Evolutionary conservation across 2,797 vertebrate genomes (phyloP).

Genomic region (Zonotrichia albicollis): DNA sequence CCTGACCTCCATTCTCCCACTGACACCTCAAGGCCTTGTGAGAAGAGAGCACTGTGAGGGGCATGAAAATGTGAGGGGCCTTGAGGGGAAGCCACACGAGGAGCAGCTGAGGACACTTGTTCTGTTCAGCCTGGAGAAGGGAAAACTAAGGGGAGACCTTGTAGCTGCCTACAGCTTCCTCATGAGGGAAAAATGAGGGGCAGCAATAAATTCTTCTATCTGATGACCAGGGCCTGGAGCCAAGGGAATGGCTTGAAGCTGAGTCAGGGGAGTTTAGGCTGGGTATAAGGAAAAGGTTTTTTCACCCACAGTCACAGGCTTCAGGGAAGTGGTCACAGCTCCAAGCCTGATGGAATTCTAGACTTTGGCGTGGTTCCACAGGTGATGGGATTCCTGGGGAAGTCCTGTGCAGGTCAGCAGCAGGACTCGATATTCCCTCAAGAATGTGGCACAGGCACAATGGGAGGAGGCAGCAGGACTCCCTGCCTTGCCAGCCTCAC

Average conservation of each 20-base stretch:
- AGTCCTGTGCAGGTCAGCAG: neutral
- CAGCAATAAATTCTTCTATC: neutral
- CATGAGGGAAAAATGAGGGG: neutral
- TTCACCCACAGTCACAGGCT: neutral
- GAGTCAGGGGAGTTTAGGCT: neutral
- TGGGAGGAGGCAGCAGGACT: neutral
- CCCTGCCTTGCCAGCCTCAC: rapidly evolving
- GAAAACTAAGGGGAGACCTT: neutral
- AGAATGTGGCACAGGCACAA: neutral
- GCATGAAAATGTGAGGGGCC: rapidly evolving
- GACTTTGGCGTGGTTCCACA: rapidly evolving
- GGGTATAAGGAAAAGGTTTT: neutral
- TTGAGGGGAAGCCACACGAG: neutral
- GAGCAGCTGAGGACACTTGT: neutral
- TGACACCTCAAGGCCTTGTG: neutral
- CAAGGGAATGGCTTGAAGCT: neutral
- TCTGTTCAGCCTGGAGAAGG: neutral
- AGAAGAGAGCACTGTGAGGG: neutral
- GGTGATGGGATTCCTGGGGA: rapidly evolving
- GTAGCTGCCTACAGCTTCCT: neutral
- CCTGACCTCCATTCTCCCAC: rapidly evolving
- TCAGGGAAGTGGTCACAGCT: too few relatives aligned
- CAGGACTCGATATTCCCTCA: rapidly evolving
- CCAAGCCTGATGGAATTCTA: neutral
- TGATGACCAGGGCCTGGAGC: too few relatives aligned